phyloP scores from a whole-genome alignment of 2,888 invertebrate genomes.

The Tillus elongatus region DNA sequence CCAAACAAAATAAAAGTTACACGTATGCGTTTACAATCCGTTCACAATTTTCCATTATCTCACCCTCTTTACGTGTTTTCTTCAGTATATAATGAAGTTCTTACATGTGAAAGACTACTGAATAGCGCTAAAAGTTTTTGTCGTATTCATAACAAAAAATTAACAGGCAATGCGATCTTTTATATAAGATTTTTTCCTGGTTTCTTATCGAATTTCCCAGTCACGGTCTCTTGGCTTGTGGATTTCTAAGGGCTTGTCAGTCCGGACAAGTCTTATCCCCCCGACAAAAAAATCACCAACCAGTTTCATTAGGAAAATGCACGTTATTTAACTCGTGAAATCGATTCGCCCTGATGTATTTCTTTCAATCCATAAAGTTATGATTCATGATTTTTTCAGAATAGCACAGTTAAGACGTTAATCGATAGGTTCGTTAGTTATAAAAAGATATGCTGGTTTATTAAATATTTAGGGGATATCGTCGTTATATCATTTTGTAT shows the following conservation, averaged over 20 bases:
- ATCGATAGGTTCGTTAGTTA: too few relatives aligned
- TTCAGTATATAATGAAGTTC: not conserved
- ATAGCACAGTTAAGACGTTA: too few relatives aligned
- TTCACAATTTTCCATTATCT: too few relatives aligned
- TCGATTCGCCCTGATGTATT: too few relatives aligned
- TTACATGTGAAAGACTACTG: not conserved
- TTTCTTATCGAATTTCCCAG: conserved; percentile 23
- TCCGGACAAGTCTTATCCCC: conserved; percentile 9
- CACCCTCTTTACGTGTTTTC: too few relatives aligned
- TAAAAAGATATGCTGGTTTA: too few relatives aligned
- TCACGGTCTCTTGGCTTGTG: conserved; percentile 20
- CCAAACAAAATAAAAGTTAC: too few relatives aligned
- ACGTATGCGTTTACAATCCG: too few relatives aligned
- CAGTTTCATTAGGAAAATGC: conserved; percentile 2
- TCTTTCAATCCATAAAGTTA: too few relatives aligned
- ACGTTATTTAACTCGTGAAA: not conserved
- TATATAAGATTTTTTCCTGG: conserved; percentile 6
- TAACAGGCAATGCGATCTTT: conserved; percentile 1
- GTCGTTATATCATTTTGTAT: too few relatives aligned
- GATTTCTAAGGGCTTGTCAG: conserved; percentile 15
- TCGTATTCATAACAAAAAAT: conserved; percentile 4
- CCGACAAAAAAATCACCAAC: not conserved
- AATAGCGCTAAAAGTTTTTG: conserved; percentile 2
- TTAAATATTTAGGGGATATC: too few relatives aligned
- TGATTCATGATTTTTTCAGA: too few relatives aligned